Base-by-base conservation (phyloP, 2,113 vertebrate genomes). In the Lophura nycthemera region DNA sequence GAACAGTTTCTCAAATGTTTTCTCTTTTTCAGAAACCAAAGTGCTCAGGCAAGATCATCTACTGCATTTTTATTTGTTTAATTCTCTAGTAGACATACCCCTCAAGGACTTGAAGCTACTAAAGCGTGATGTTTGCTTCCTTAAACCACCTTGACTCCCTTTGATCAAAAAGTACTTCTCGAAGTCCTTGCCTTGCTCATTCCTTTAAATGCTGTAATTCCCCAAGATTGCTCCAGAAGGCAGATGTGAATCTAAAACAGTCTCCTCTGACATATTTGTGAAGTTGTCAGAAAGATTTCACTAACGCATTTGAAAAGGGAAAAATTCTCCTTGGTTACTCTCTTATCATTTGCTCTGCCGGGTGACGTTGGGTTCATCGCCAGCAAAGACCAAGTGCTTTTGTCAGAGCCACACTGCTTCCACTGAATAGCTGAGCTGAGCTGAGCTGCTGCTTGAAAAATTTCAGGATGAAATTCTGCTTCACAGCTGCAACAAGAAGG, bases 1-100 rank as follows among this genome's bases (percentile, higher is more conserved):
- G 91, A 97, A 91, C 57, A 29, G 79, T 89, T 91, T 93, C 67
- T 92, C 78, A 86, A 94, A 93, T 0, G 13, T 94, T 95, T 97
- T 96, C 30, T 56, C 30, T 57, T 57, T 57, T 57, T 57, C 91
- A 86, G 88, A 86, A 95, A 95, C 40, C 77, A 86, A 95, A 95
- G 73, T 82, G 71, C 87, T 93, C 10, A 36, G 40, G 64, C 40
- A 90, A 88, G 92, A 66, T 74, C n/a, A 45, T 89, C 81, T 66
- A 52, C 50, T 32, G 67, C 50, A 40, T 25, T 87, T 59, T 71
- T 60, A 30, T 67, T 66, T 50, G 57, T 88, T 73, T 22, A 71
- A 81, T 93, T 93, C 54, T 86, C 70, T 91, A 47, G 30, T 60
- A 72, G 52, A 80, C 43, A 54, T 80, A 87, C 88, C 40, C 67